Conservation (phyloP, 2,888 invertebrate species). For the Phymatocera aterrima region DNA sequence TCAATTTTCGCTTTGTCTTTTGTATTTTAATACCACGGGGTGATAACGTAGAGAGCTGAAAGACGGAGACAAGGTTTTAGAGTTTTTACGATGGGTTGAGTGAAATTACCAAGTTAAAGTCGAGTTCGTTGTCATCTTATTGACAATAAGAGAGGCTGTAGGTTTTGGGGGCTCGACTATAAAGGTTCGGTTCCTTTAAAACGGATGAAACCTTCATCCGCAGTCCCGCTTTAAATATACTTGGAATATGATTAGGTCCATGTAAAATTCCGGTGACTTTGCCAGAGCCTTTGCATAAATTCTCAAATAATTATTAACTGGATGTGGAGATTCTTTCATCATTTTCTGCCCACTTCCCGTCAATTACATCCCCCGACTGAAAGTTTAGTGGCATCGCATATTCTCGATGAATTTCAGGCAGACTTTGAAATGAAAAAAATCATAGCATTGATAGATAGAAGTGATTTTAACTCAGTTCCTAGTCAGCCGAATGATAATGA, state of each 20-base stretch:
- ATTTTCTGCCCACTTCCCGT: neutral
- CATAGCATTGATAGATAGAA: neutral
- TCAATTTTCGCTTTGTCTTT: neutral
- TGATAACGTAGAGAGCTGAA: neutral
- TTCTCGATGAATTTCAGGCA: neutral
- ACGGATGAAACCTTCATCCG: neutral
- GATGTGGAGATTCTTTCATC: neutral
- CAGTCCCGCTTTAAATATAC: neutral
- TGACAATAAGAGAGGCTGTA: neutral
- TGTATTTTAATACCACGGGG: neutral
- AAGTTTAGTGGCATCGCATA: neutral
- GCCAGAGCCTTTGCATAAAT: neutral
- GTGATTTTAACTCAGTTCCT: neutral
- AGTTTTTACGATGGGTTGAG: neutral
- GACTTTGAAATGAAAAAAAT: neutral
- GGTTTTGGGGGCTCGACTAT: neutral
- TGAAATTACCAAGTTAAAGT: neutral
- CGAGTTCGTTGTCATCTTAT: neutral
- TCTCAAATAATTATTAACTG: neutral
- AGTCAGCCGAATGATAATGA: neutral
- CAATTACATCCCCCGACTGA: neutral
- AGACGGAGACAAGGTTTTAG: neutral
- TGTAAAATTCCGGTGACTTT: neutral
- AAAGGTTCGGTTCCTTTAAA: neutral
- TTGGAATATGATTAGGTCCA: constrained; percentile 2